Evolutionary conservation across 2,113 vertebrate genomes (phyloP), one percentile per base, ranked within the genome.

Genomic region (Struthio camelus): DNA sequence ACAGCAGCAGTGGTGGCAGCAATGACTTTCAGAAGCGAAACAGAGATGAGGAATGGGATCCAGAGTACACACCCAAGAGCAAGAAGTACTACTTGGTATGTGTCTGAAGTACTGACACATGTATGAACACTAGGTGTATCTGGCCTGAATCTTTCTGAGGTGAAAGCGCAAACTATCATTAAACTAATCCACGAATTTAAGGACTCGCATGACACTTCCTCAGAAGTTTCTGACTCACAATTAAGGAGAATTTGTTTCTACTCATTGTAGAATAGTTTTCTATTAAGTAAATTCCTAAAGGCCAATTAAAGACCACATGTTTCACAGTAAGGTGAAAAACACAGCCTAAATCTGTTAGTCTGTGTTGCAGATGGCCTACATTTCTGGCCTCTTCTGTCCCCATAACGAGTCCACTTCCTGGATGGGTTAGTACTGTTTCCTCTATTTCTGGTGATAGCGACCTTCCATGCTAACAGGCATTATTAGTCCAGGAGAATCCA

Each of bases 71-170:
- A 0, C 98, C 98, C 14, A 99, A 99, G 97, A 99, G 98, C 99
- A 99, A 99, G 97, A 99, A 99, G 87, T 99, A 99, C 98, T 99
- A 99, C 97, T 95, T 99, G 98, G 99, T 99, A 99, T 6, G 98
- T 97, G 58, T 85, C 64, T 81, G 75, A 46, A 80, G 71, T 62
- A 44, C 54, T 28, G 72, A 34, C 46, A 40, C 18, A 2, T 3
- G 9, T 4, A 11, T 1, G 3, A 30, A 11, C 14, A 2, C 58
- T 64, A 28, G 65, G 54, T 40, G 2, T 28, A 7, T 10, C 59
- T 2, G 34, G 4, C 19, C 61, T 67, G 28, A 2, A 12, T 16
- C 38, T n/a, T 34, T 24, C 2, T 30, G 77, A 23, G 83, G 30
- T 32, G 51, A 14, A 48, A 54, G 86, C 22, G 20, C 65, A 58